Conservation (phyloP, 1,140 invertebrate species). For the Gonioctena quinquepunctata region DNA sequence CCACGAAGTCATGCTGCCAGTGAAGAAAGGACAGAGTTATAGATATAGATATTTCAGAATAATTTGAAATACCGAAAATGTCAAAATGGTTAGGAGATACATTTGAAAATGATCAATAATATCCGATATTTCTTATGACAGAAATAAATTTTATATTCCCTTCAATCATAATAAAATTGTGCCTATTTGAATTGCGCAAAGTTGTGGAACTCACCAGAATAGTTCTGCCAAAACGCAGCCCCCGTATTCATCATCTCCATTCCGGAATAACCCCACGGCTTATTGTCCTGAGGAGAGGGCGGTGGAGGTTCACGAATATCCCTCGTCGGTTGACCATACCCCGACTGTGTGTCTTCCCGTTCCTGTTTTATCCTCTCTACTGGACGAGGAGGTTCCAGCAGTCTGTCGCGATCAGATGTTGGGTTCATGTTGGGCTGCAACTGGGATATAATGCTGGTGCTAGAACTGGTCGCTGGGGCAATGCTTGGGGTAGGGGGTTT, state of each 20-base stretch:
- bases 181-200: background rate
- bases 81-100: too few species aligned
- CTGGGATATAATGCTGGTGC: background rate
- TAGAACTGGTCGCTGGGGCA: conserved; percentile 4
- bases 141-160: too few species aligned
- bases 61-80: too few species aligned
- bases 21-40: too few species aligned
- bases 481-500: conserved; percentile 19
- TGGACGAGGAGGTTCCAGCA: conserved; percentile 13
- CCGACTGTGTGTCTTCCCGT: conserved; percentile 37
- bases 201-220: conserved; percentile 69
- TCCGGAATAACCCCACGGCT: conserved; percentile 74
- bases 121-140: too few species aligned
- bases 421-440: background rate
- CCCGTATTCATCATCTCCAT: conserved; percentile 75
- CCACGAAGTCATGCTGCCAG: too few species aligned
- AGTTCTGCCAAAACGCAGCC: conserved; percentile 85
- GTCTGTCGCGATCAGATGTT: background rate
- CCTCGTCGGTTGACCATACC: conserved; percentile 27
- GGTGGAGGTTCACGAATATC: conserved; percentile 49
- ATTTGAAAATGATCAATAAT: too few species aligned
- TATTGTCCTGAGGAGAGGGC: conserved; percentile 61
- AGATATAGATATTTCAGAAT: too few species aligned
- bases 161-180: too few species aligned
- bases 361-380: conserved; percentile 45